These are phyloP conservation scores for Etheostoma perlongum DNA, from an alignment of 2,797 vertebrate species.

Conservation along the genomic window DNA sequence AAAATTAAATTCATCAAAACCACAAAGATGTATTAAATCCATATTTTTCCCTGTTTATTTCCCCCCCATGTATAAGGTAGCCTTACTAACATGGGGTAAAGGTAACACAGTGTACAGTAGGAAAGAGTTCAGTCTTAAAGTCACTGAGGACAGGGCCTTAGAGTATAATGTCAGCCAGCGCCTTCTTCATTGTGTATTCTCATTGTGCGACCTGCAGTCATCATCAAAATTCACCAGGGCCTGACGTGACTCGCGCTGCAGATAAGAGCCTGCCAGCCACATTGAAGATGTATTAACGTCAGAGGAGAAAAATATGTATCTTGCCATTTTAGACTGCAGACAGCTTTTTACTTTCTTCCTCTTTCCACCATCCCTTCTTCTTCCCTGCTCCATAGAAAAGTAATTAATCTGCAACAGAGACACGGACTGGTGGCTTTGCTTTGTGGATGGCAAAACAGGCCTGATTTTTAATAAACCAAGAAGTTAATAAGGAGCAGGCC, in stretches of 20 bases:
- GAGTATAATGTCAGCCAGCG: conserved; percentile 66
- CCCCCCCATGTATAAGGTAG: neutral
- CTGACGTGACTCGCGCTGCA: conserved; percentile 77
- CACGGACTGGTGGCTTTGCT: conserved; percentile 74
- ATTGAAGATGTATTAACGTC: conserved; percentile 79
- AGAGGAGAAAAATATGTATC: conserved; percentile 79
- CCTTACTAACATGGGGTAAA: conserved; percentile 13
- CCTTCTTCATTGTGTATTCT: conserved; percentile 81
- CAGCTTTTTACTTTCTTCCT: conserved; percentile 72
- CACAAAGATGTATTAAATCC: neutral
- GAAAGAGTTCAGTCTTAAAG: conserved; percentile 49
- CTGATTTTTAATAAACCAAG: conserved; percentile 82
- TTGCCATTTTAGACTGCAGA: conserved; percentile 76
- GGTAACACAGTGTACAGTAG: conserved; percentile 20
- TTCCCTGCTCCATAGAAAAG: conserved; percentile 71
- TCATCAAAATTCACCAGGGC: conserved; percentile 82
- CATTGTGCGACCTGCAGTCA: conserved; percentile 77
- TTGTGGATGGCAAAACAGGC: conserved; percentile 71
- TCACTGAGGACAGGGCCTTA: conserved; percentile 51
- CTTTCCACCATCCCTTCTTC: conserved; percentile 63
- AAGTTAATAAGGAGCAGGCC: conserved; percentile 82
- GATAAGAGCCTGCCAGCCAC: conserved; percentile 81
- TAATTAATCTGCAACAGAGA: conserved; percentile 84
- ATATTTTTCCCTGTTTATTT: neutral
- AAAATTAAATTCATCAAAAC: neutral